A percentile compares a stretch with the other conserved stretches of the same genome.
phyloP scores from a whole-genome alignment of 1,140 invertebrate species.

The Phocides pigmalion region DNA sequence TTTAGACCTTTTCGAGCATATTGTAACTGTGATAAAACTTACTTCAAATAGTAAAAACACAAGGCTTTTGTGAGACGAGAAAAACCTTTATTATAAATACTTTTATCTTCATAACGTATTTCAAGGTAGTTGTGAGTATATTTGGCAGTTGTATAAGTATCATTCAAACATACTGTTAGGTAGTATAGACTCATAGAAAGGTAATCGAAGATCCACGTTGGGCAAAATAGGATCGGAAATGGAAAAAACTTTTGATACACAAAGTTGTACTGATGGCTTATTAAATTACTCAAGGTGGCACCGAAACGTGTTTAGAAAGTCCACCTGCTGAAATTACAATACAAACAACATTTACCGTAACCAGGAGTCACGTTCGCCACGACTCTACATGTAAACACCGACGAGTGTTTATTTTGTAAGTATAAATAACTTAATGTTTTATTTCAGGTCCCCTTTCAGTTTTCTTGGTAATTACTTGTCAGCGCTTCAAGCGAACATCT shows the following conservation, averaged over 20 bases:
- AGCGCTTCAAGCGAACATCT: not conserved
- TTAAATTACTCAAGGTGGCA: conserved; percentile 33
- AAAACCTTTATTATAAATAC: no score
- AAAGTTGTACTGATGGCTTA: conserved; percentile 17
- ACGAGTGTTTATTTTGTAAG: conserved; percentile 36
- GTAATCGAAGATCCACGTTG: not conserved
- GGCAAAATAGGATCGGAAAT: not conserved
- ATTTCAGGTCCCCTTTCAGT: conserved; percentile 33
- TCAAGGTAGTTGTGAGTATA: no score
- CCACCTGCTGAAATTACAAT: conserved; percentile 38
- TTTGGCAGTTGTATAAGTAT: no score
- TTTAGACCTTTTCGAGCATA: no score
- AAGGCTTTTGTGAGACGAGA: no score
- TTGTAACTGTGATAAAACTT: no score
- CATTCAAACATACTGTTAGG: no score
- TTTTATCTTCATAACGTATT: no score
- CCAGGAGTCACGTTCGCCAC: conserved; percentile 37
- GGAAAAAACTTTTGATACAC: conserved; percentile 24
- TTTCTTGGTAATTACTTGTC: conserved; percentile 8
- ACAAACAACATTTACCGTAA: conserved; percentile 33
- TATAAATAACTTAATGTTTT: conserved; percentile 41
- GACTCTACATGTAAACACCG: conserved; percentile 31
- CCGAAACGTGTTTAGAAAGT: conserved; percentile 36
- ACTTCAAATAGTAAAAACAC: no score
- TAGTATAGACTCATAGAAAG: no score